Conservation (phyloP, 2,113 vertebrate genomes). For the Boleophthalmus pectinirostris region DNA sequence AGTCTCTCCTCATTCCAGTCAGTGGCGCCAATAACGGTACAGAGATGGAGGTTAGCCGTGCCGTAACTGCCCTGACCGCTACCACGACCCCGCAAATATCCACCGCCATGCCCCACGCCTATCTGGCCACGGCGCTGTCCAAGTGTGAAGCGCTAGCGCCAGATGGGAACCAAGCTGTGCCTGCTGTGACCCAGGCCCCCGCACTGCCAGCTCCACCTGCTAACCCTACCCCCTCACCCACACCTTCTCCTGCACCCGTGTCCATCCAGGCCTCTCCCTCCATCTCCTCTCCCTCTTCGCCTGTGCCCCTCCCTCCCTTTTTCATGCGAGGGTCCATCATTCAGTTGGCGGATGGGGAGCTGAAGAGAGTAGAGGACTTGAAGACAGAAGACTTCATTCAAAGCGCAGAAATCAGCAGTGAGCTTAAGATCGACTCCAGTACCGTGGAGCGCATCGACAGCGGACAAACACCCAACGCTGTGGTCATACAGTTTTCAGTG, state of each 20-base stretch:
- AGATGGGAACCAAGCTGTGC: conserved; percentile 52
- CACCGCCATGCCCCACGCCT: conserved; percentile 92
- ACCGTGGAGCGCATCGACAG: conserved; percentile 95
- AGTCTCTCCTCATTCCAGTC: conserved; percentile 93
- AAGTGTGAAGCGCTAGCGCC: conserved; percentile 84
- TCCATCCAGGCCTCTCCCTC: conserved; percentile 81
- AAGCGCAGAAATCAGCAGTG: conserved; percentile 95
- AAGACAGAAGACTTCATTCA: conserved; percentile 99
- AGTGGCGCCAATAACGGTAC: conserved; percentile 66
- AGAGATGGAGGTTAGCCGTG: conserved; percentile 81
- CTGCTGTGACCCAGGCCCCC: conserved; percentile 63
- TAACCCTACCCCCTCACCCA: conserved; percentile 52
- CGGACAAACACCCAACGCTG: conserved; percentile 88
- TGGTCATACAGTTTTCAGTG: conserved; percentile 95
- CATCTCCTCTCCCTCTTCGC: conserved; percentile 82
- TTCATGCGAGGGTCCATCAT: conserved; percentile 98
- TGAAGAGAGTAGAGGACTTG: conserved; percentile 97
- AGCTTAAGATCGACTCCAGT: conserved; percentile 98
- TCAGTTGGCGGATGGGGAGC: conserved; percentile 94
- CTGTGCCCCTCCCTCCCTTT: conserved; percentile 87
- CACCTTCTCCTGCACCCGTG: conserved; percentile 55
- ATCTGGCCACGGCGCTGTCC: conserved; percentile 88
- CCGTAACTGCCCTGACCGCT: conserved; percentile 83
- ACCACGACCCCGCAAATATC: conserved; percentile 83
- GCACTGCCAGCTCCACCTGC: conserved; percentile 81